Conservation (phyloP, 2,797 vertebrate species). For the Manis pentadactyla region DNA sequence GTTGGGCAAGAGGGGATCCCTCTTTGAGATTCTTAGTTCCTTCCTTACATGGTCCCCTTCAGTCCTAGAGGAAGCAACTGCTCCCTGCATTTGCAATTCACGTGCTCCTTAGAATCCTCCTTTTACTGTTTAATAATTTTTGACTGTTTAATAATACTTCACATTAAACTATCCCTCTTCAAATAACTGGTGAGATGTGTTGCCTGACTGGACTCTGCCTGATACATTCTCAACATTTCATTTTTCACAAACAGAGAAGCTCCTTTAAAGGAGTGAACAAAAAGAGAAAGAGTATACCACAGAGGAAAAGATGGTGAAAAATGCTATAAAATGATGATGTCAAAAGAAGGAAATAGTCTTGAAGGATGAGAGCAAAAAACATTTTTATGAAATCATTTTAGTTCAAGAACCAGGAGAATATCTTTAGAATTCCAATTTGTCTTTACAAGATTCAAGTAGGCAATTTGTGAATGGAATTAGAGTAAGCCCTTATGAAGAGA, state of each 20-base stretch:
- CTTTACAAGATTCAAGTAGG: not conserved
- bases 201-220: not conserved
- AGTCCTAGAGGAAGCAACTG: not conserved
- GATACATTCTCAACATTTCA: not conserved
- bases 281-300: not conserved
- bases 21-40: not conserved
- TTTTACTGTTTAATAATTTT: not conserved
- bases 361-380: not conserved
- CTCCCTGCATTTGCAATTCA: not conserved
- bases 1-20: not conserved
- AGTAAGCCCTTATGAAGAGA: not conserved
- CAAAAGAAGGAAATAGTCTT: not conserved
- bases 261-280: not conserved
- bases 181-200: not conserved
- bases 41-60: not conserved
- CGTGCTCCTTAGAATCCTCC: not conserved
- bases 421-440: not conserved
- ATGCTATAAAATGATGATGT: not conserved
- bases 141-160: not conserved
- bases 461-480: not conserved
- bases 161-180: not conserved
- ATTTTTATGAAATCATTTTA: not conserved
- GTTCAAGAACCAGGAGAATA: not conserved
- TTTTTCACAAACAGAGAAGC: not conserved
- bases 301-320: not conserved